phyloP scores from a whole-genome alignment of 2,797 vertebrate species.

The Cossypha dichroa region DNA sequence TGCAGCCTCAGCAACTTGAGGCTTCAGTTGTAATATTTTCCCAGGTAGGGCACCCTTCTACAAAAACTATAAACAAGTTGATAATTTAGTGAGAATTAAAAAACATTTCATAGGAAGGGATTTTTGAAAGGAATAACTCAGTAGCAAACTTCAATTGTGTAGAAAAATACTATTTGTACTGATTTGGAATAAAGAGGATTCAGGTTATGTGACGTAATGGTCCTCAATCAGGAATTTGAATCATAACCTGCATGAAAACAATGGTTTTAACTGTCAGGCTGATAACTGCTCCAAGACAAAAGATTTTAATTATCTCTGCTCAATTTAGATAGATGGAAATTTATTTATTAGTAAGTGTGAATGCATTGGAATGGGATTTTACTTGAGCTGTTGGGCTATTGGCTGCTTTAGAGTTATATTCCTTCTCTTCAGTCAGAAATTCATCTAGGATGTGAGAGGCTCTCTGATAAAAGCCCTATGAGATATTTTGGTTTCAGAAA shows the following conservation, averaged over 20 bases:
- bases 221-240: neutral
- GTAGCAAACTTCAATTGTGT: neutral
- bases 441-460: neutral
- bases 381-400: neutral
- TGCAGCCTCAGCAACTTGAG: neutral
- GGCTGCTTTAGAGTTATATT: neutral
- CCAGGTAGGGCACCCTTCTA: neutral
- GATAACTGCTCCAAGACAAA: neutral
- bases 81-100: neutral
- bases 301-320: neutral
- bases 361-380: neutral
- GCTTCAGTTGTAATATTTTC: neutral
- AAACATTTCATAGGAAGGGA: neutral
- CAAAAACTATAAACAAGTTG: neutral
- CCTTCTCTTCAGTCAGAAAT: neutral
- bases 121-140: neutral
- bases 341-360: neutral
- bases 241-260: neutral
- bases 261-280: neutral
- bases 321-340: neutral
- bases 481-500: neutral
- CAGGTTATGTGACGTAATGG: neutral
- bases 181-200: neutral
- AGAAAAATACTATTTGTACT: neutral
- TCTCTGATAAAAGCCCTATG: neutral